Percentiles rank a stretch among this genome's conserved stretches.
These are phyloP conservation scores for Martes martes DNA, from an alignment of 2,113 vertebrate genomes.

Conservation along the genomic window DNA sequence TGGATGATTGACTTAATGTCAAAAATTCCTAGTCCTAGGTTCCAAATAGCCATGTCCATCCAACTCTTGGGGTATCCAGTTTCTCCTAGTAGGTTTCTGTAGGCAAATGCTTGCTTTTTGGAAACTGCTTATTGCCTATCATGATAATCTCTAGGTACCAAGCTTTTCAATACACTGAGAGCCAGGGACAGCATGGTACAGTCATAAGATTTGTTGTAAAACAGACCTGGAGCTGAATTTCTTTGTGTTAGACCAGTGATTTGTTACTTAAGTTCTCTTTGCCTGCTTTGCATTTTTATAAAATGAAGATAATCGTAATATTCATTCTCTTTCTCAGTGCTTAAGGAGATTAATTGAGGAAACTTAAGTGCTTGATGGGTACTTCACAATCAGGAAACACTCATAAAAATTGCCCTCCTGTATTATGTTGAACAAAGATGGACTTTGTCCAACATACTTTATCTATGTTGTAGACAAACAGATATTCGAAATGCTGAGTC, in stretches of 20 bases:
- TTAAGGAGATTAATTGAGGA: slow-evolving; percentile 39
- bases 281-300: slow-evolving; percentile 32
- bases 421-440: slow-evolving; percentile 37
- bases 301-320: slow-evolving; percentile 29
- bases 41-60: neutral
- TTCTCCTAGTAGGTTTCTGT: neutral
- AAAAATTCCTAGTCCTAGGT: slow-evolving; percentile 30
- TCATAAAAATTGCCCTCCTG: slow-evolving; percentile 25
- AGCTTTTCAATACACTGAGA: neutral
- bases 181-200: neutral
- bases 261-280: neutral
- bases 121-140: neutral
- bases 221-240: neutral
- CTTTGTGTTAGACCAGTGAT: neutral
- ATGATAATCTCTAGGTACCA: neutral
- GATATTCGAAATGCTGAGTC: neutral
- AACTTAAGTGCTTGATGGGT: slow-evolving; percentile 36
- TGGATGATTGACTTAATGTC: neutral
- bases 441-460: neutral
- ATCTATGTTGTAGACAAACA: slow-evolving; percentile 32
- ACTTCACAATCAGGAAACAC: slow-evolving; percentile 43
- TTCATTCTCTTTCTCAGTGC: neutral
- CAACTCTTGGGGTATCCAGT: neutral
- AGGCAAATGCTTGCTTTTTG: slow-evolving; percentile 3
- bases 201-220: neutral